These are phyloP conservation scores for Drosophila testacea DNA, from an alignment of 2,888 invertebrate species.

Conservation along the genomic window DNA sequence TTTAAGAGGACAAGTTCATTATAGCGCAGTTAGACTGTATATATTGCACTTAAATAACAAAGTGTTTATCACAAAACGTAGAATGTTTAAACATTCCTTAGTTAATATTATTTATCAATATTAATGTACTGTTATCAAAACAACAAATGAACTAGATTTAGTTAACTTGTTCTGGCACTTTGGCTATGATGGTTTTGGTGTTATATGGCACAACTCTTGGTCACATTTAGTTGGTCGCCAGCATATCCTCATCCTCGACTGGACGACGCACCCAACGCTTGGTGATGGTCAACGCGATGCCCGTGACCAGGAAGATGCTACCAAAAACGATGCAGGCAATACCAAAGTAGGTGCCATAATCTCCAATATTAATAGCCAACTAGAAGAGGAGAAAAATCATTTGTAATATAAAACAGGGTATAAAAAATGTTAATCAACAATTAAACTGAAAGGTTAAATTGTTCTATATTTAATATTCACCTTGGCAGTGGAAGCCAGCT, in stretches of 20 bases:
- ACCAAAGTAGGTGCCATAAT: constrained; percentile 81
- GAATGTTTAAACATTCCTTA: constrained; percentile 7
- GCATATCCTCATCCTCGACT: constrained; percentile 79
- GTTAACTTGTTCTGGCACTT: constrained; percentile 67
- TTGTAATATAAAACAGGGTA: too few species aligned
- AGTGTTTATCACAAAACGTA: constrained; percentile 30
- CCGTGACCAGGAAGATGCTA: constrained; percentile 74
- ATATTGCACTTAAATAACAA: constrained; percentile 48
- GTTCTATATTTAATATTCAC: constrained; percentile 51
- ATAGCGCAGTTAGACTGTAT: constrained; percentile 7
- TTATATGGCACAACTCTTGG: not conserved
- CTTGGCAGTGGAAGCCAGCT: constrained; percentile 86
- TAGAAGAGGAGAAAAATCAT: constrained; percentile 29
- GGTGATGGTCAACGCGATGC: constrained; percentile 79
- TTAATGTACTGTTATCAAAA: constrained; percentile 17
- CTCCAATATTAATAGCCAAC: constrained; percentile 79
- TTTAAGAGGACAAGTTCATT: not conserved
- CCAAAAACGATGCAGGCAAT: constrained; percentile 78
- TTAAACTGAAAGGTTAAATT: not conserved
- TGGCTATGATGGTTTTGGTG: constrained; percentile 43
- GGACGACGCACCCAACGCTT: constrained; percentile 79
- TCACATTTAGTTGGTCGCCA: constrained; percentile 64
- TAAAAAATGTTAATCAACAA: not conserved
- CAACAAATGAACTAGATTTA: constrained; percentile 58
- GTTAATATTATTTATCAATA: constrained; percentile 11